Conservation (phyloP, 1,140 invertebrate species). For the Brachionus plicatilis region DNA sequence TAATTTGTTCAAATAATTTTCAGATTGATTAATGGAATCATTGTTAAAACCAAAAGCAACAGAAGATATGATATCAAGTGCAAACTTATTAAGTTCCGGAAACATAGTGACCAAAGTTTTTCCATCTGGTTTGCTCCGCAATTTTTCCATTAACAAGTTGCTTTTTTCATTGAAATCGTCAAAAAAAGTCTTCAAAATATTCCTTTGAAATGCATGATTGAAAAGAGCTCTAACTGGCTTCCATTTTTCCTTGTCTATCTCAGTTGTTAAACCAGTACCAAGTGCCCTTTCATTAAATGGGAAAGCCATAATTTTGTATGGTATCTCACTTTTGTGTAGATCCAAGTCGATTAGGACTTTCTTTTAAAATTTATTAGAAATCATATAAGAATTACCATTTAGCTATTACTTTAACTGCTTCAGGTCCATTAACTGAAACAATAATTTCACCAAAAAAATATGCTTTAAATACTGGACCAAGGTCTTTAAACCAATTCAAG, state of each 20-base stretch:
- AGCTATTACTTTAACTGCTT: neutral
- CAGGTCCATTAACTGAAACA: neutral
- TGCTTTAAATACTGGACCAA: slow-evolving; percentile 7
- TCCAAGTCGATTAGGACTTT: slow-evolving; percentile 27
- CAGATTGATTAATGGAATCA: neutral
- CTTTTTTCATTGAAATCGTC: slow-evolving; percentile 15
- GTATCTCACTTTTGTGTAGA: slow-evolving; percentile 5
- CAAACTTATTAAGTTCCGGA: neutral
- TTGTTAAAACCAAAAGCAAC: slow-evolving; percentile 30
- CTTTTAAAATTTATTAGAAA: neutral
- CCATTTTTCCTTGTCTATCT: slow-evolving; percentile 15
- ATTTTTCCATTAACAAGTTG: slow-evolving; percentile 22
- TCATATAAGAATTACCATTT: neutral
- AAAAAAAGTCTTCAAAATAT: neutral
- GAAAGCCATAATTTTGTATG: neutral
- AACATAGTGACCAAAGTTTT: neutral
- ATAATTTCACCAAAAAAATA: slow-evolving; percentile 7
- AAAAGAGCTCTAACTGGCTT: slow-evolving; percentile 9
- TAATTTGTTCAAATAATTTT: neutral
- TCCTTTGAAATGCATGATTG: slow-evolving; percentile 25
- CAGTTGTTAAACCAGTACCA: neutral
- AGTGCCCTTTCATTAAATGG: neutral
- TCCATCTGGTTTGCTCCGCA: neutral
- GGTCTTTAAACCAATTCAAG: neutral
- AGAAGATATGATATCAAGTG: slow-evolving; percentile 7